These are phyloP conservation scores for Cryptocephalus moraei DNA, from an alignment of 2,888 invertebrate species.

Conservation along the genomic window DNA sequence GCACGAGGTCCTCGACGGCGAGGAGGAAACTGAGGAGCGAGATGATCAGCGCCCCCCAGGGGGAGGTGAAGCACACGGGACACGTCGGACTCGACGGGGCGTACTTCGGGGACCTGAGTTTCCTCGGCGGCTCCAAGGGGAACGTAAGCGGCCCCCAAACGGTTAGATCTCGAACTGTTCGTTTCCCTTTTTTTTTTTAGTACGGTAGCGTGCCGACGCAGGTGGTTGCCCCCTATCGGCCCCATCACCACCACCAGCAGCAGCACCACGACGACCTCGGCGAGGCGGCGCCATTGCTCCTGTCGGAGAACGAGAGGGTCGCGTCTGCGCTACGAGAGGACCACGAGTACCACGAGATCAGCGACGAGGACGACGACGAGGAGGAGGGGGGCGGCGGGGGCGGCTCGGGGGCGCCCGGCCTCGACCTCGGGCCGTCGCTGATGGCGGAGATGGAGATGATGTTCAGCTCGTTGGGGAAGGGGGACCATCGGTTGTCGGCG, in stretches of 20 bases:
- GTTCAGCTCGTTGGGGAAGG: slow-evolving; percentile 53
- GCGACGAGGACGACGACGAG: slow-evolving; percentile 46
- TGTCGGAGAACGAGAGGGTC: slow-evolving; percentile 26
- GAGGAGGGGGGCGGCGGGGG: slow-evolving; percentile 37
- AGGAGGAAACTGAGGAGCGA: slow-evolving; percentile 65
- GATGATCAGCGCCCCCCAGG: slow-evolving; percentile 96
- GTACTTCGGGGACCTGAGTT: slow-evolving; percentile 88
- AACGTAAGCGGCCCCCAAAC: no score
- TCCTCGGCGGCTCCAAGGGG: slow-evolving; percentile 49
- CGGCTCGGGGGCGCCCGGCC: slow-evolving; percentile 39
- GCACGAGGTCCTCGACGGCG: slow-evolving; percentile 48
- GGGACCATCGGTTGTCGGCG: slow-evolving; percentile 15
- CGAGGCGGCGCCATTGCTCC: slow-evolving; percentile 56
- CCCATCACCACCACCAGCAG: slow-evolving; percentile 39
- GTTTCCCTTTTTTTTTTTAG: slow-evolving; percentile 35
- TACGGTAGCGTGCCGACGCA: slow-evolving; percentile 77
- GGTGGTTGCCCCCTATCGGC: slow-evolving; percentile 81
- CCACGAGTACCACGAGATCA: slow-evolving; percentile 77
- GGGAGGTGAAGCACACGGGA: slow-evolving; percentile 88
- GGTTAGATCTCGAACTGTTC: no score
- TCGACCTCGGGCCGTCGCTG: slow-evolving; percentile 80
- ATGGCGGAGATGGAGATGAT: slow-evolving; percentile 86
- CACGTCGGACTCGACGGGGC: slow-evolving; percentile 97
- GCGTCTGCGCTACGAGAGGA: slow-evolving; percentile 39
- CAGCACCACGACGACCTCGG: slow-evolving; percentile 48